Conservation (phyloP, 2,888 invertebrate genomes). For the Agrotis puta region DNA sequence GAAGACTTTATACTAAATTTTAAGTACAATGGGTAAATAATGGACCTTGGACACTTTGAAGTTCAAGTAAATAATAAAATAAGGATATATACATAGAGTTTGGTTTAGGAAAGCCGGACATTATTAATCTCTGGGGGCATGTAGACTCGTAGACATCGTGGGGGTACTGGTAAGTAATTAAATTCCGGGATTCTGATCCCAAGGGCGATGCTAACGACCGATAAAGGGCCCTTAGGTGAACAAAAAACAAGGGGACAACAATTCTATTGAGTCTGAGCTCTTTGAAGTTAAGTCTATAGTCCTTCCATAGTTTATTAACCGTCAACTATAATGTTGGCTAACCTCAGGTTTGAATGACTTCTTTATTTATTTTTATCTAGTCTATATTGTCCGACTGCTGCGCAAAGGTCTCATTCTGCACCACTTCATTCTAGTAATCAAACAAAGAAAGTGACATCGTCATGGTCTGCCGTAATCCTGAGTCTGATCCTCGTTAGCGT, state of each 20-base stretch:
- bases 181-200: slow-evolving; percentile 76
- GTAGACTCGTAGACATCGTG: slow-evolving; percentile 53
- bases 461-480: too few relatives aligned
- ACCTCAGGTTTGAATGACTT: too few relatives aligned
- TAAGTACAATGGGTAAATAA: slow-evolving; percentile 3
- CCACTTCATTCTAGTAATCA: too few relatives aligned
- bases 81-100: neutral
- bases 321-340: neutral
- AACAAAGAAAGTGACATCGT: too few relatives aligned
- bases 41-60: neutral
- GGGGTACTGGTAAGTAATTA: slow-evolving; percentile 83
- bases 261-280: slow-evolving; percentile 38
- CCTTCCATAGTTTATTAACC: neutral
- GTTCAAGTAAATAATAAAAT: neutral
- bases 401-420: too few relatives aligned
- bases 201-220: slow-evolving; percentile 72
- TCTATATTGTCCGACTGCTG: too few relatives aligned
- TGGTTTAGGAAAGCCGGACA: slow-evolving; percentile 42
- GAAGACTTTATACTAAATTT: neutral
- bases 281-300: slow-evolving; percentile 5
- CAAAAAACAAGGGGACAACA: slow-evolving; percentile 72
- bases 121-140: slow-evolving; percentile 67
- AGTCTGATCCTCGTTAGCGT: too few relatives aligned
- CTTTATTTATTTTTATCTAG: too few relatives aligned
- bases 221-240: slow-evolving; percentile 69